A percentile compares a stretch with the other conserved stretches of the same genome.
Evolutionary conservation across 2,888 invertebrate genomes (phyloP).

Genomic region (Hypercompe scribonia): DNA sequence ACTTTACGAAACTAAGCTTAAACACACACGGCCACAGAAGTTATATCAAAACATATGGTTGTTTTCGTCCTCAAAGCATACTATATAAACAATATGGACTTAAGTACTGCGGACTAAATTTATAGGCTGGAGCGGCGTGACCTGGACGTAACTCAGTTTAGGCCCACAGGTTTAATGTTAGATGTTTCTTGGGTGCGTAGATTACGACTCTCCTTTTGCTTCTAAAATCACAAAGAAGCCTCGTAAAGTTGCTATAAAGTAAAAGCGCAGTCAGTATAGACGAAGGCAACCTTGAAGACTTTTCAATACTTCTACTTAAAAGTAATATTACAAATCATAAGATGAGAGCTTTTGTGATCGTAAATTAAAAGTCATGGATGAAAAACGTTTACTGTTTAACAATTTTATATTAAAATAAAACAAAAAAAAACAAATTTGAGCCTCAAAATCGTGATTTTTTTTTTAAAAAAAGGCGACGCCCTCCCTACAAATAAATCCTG

Average conservation of each 20-base stretch:
- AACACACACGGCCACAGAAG: slow-evolving; percentile 24
- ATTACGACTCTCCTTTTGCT: slow-evolving; percentile 13
- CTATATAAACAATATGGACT: slow-evolving; percentile 34
- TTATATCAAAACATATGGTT: slow-evolving; percentile 38
- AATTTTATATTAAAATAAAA: too few relatives aligned
- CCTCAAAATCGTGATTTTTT: too few relatives aligned
- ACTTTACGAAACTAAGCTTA: slow-evolving; percentile 18
- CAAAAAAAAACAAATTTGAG: too few relatives aligned
- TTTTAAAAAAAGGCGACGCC: too few relatives aligned
- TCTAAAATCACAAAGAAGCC: slow-evolving; percentile 6
- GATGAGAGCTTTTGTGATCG: neutral
- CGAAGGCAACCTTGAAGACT: neutral
- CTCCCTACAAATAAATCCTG: too few relatives aligned
- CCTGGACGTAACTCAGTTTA: slow-evolving; percentile 27
- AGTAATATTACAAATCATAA: neutral
- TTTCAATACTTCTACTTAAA: neutral
- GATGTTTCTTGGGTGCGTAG: slow-evolving; percentile 30
- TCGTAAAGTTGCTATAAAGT: neutral
- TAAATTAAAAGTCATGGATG: neutral
- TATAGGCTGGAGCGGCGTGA: slow-evolving; percentile 31
- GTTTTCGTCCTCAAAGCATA: slow-evolving; percentile 37
- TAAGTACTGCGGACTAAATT: slow-evolving; percentile 37
- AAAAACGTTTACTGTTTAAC: too few relatives aligned
- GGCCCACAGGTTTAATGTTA: slow-evolving; percentile 32
- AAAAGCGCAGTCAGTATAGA: neutral